phyloP scores from a whole-genome alignment of 1,140 invertebrate species.

The Maconellicoccus hirsutus region DNA sequence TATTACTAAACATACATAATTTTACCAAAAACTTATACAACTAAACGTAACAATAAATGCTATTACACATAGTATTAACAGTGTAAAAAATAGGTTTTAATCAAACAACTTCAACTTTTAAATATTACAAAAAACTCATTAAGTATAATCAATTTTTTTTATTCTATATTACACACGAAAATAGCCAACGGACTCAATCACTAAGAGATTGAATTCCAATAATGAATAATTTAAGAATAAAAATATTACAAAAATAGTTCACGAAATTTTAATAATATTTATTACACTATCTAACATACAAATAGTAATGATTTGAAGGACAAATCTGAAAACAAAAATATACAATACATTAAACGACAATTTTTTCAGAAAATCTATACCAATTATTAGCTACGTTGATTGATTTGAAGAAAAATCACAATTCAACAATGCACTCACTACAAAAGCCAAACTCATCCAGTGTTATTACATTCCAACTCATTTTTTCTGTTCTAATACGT shows the following conservation, averaged over 20 bases:
- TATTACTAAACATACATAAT: slow-evolving; percentile 3
- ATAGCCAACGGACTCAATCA: background rate
- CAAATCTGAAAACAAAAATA: background rate
- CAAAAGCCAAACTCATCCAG: too few species aligned
- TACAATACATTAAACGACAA: too few species aligned
- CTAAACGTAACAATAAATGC: slow-evolving; percentile 2
- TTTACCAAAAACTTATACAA: background rate
- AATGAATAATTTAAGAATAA: background rate
- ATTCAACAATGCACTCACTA: too few species aligned
- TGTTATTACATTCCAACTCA: too few species aligned
- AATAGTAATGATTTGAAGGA: background rate
- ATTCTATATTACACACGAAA: background rate
- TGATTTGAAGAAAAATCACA: too few species aligned
- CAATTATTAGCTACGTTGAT: too few species aligned
- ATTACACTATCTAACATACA: background rate
- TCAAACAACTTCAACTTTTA: background rate
- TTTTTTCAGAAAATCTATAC: too few species aligned
- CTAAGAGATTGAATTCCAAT: background rate
- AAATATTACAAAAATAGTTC: background rate
- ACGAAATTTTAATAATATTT: background rate
- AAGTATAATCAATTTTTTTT: background rate
- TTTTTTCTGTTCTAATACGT: too few species aligned
- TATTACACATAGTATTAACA: background rate
- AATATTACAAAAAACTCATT: background rate
- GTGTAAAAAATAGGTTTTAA: background rate